Conservation (phyloP, 2,888 invertebrate species). For the Acleris holmiana region DNA sequence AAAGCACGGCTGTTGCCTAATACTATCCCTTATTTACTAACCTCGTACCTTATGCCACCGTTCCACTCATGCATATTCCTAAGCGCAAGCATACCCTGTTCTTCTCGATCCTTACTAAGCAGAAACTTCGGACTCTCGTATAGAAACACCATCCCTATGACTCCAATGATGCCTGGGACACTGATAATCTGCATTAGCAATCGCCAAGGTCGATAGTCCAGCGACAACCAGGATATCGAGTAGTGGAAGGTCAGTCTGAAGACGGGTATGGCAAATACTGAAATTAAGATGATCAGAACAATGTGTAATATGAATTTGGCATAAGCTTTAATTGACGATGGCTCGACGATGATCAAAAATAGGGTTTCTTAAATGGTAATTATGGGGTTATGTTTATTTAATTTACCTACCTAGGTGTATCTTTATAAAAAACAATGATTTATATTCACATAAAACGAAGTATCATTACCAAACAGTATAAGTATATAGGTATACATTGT, state of each 20-base stretch:
- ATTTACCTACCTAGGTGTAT: too few relatives aligned
- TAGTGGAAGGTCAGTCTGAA: constrained; percentile 61
- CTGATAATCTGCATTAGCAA: constrained; percentile 87
- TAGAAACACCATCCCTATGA: constrained; percentile 78
- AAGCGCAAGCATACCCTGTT: constrained; percentile 79
- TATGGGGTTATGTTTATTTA: too few relatives aligned
- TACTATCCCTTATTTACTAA: constrained; percentile 4
- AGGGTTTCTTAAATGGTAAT: too few relatives aligned
- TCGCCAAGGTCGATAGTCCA: constrained; percentile 89
- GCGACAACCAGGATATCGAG: constrained; percentile 62
- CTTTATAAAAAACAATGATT: too few relatives aligned
- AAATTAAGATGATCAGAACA: not conserved
- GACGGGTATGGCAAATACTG: constrained; percentile 66
- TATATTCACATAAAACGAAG: too few relatives aligned
- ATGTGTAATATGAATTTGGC: too few relatives aligned
- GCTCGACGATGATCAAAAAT: too few relatives aligned
- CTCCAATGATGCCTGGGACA: constrained; percentile 85
- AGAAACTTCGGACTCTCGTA: constrained; percentile 92
- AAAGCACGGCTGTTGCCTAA: too few relatives aligned
- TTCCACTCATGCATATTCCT: constrained; percentile 57
- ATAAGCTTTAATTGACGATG: too few relatives aligned
- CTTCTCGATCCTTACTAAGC: constrained; percentile 83
- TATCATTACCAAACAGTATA: too few relatives aligned
- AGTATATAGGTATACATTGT: too few relatives aligned
- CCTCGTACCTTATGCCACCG: constrained; percentile 43